Percentiles rank a stretch among this genome's conserved stretches.
Conservation (phyloP, 2,797 vertebrate species). For the Gephyroberyx darwinii region DNA sequence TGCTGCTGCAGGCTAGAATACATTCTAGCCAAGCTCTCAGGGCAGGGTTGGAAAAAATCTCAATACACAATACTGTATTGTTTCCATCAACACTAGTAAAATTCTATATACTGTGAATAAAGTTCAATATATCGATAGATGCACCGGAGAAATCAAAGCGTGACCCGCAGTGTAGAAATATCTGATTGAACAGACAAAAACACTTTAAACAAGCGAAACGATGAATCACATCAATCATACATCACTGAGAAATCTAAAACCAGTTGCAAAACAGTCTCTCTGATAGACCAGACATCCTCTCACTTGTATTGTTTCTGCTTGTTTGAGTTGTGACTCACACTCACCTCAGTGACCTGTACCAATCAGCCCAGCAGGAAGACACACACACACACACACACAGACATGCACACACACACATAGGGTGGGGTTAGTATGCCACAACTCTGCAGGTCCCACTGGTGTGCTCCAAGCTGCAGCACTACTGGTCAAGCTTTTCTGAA, state of each 20-base stretch:
- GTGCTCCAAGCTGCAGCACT: conserved; percentile 3
- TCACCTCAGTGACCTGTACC: conserved; percentile 39
- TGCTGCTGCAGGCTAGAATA: no score
- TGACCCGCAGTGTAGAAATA: not conserved
- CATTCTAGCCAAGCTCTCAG: no score
- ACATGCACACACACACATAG: conserved; percentile 12
- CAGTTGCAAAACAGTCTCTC: conserved; percentile 11
- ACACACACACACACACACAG: conserved; percentile 5
- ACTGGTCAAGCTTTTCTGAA: not conserved
- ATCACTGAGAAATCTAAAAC: conserved; percentile 1
- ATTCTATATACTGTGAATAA: not conserved
- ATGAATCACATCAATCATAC: not conserved
- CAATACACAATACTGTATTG: not conserved
- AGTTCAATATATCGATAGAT: not conserved
- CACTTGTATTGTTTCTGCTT: conserved; percentile 21
- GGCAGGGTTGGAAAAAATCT: no score
- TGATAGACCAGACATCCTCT: not conserved
- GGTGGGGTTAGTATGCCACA: conserved; percentile 33
- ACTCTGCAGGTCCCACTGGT: conserved; percentile 10
- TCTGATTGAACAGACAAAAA: no score
- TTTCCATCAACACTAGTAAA: conserved; percentile 6
- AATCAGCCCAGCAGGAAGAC: conserved; percentile 38
- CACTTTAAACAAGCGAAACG: not conserved
- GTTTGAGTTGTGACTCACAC: conserved; percentile 49
- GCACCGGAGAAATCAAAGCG: not conserved